Percentiles rank a stretch among this genome's conserved stretches.
phyloP scores from a whole-genome alignment of 2,113 vertebrate species.

The Thryonomys swinderianus region DNA sequence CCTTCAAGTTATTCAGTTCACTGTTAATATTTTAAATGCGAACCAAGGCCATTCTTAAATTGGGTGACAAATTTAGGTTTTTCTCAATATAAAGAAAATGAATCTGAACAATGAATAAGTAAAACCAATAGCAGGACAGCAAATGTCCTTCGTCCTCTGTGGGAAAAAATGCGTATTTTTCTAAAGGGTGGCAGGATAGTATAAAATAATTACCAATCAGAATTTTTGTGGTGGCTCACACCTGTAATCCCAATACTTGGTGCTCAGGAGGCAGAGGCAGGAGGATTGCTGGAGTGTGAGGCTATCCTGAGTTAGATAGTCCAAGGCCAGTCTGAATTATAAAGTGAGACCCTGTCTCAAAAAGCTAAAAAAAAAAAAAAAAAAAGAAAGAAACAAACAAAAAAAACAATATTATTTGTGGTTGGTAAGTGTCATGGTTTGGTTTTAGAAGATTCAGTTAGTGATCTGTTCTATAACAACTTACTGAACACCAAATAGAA shows the following conservation, averaged over 20 bases:
- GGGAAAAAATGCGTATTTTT: background rate
- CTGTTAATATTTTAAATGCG: slow-evolving; percentile 7
- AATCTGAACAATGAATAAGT: background rate
- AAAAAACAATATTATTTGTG: background rate
- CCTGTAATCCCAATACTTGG: too few species aligned
- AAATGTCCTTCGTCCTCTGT: background rate
- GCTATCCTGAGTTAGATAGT: too few species aligned
- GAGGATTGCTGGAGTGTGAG: too few species aligned
- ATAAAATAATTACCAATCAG: background rate
- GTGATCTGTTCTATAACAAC: slow-evolving; percentile 2
- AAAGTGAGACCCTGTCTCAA: too few species aligned
- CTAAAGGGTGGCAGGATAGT: background rate
- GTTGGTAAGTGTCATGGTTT: background rate
- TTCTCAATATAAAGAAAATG: background rate
- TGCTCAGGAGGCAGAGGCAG: too few species aligned
- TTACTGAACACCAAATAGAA: background rate
- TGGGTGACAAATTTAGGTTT: background rate
- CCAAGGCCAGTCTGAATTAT: too few species aligned
- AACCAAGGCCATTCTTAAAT: background rate
- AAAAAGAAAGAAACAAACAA: too few species aligned
- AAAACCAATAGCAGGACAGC: background rate
- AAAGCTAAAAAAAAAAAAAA: too few species aligned
- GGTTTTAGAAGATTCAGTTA: background rate
- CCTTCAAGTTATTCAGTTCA: slow-evolving; percentile 30
- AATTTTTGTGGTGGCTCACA: background rate